Base-by-base conservation (phyloP, 2,888 invertebrate species). In the Argyra leucocephala region DNA sequence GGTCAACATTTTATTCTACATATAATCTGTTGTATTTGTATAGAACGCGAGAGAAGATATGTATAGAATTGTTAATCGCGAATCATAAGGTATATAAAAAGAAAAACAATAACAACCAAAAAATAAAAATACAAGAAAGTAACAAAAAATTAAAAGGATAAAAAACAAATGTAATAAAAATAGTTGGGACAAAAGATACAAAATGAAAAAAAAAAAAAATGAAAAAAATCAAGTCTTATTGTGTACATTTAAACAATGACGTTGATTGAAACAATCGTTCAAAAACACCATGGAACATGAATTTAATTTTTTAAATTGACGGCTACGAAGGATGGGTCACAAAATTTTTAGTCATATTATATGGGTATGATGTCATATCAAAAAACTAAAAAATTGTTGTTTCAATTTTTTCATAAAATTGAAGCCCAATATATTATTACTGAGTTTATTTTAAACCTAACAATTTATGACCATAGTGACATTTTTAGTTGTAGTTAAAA, bases 241-340 rank as follows among this genome's bases (percentile, higher is more conserved):
- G 48, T 48, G 48, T 48, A 18, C 6, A 48, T 48, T 48, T 48
- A 15, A 48, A 48, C 48, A 48, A 48, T 48, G 48, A 48, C 48
- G 15, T 48, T 48, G 48, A 48, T 48, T 48, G 48, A 48, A 48
- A 48, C 48, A 48, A 48, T 48, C 48, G 48, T 48, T 48, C 48
- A 48, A 48, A 48, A 48, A 48, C 48, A 48, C 48, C 48, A 48
- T 48, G 48, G 48, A 48, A 48, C 48, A 48, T 48, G 48, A 48
- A 48, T 48, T 48, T 48, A 48, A 48, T 48, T 48, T 18, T 48
- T 48, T 18, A 48, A 48, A 48, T 48, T 48, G 48, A 48, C n/a
- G 18, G 15, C 9, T 48, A 48, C 48, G 5, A 48, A 48, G 48
- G 48, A 3, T 48, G n/a, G 48, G n/a, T 48, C 18, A 2, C 12